Evolutionary conservation across 2,113 vertebrate genomes (phyloP).

Genomic region (Fukomys damarensis): DNA sequence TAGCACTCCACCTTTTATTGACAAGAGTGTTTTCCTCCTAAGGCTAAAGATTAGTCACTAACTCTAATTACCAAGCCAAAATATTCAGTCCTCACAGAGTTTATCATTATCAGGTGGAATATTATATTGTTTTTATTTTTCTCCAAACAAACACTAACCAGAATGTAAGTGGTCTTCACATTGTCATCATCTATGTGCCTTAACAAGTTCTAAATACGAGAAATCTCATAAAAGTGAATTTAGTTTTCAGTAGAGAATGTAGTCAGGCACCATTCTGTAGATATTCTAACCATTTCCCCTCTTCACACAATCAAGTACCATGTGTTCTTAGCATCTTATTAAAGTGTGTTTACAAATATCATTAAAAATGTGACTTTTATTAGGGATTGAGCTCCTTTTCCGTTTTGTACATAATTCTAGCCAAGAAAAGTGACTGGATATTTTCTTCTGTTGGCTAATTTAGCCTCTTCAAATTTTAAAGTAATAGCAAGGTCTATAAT

Average conservation of each 20-base stretch:
- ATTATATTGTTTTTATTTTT: not conserved
- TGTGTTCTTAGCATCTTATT: constrained; percentile 23
- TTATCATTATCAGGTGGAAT: not conserved
- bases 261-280: not conserved
- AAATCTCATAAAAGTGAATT: not conserved
- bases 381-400: not conserved
- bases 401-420: not conserved
- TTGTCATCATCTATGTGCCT: not conserved
- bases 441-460: constrained; percentile 39
- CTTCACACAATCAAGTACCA: not conserved
- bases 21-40: not conserved
- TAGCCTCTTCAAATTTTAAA: constrained; percentile 22
- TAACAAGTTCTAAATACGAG: not conserved
- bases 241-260: not conserved
- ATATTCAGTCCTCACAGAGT: not conserved
- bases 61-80: constrained; percentile 5
- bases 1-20: not conserved
- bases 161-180: not conserved
- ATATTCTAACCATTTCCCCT: not conserved
- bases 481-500: not conserved
- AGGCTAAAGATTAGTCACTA: not conserved
- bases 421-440: not conserved
- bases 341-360: not conserved
- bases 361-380: constrained; percentile 29
- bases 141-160: not conserved